phyloP scores from a whole-genome alignment of 2,888 invertebrate species.

The Pardosa pseudoannulata region DNA sequence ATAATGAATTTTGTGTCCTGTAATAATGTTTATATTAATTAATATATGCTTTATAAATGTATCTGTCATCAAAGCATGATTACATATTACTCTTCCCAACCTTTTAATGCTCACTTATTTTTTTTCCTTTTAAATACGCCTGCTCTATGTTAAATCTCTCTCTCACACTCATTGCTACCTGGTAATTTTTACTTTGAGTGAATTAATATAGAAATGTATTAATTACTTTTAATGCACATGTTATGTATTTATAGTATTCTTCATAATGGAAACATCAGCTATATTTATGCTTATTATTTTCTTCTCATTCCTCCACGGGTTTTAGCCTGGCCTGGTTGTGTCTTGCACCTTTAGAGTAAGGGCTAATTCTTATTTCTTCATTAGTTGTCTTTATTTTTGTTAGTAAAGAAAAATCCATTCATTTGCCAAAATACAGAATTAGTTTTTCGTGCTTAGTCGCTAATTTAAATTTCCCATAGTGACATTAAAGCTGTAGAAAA shows the following conservation, averaged over 20 bases:
- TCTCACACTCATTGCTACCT: neutral
- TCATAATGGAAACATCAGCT: constrained; percentile 55
- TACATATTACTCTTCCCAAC: neutral
- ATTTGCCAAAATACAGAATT: no score
- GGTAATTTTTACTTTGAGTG: neutral
- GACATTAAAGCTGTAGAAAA: no score
- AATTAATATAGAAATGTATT: constrained; percentile 20
- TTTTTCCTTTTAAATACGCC: neutral
- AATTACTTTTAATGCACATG: constrained; percentile 70
- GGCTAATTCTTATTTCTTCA: constrained; percentile 67
- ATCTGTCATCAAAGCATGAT: neutral
- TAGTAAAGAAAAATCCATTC: constrained; percentile 37
- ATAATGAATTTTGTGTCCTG: no score
- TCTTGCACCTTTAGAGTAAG: constrained; percentile 78
- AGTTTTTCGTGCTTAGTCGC: no score
- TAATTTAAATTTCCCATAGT: no score
- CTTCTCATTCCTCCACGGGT: constrained; percentile 75
- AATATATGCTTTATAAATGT: neutral
- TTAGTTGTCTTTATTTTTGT: constrained; percentile 35
- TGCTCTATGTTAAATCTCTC: neutral
- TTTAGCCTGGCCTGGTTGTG: constrained; percentile 79
- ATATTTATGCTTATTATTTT: constrained; percentile 74
- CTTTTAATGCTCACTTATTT: neutral
- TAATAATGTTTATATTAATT: no score
- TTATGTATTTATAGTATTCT: constrained; percentile 71